Percentiles rank a stretch among this genome's conserved stretches.
phyloP scores from a whole-genome alignment of 2,888 invertebrate genomes.

The Cartodere bifasciata region DNA sequence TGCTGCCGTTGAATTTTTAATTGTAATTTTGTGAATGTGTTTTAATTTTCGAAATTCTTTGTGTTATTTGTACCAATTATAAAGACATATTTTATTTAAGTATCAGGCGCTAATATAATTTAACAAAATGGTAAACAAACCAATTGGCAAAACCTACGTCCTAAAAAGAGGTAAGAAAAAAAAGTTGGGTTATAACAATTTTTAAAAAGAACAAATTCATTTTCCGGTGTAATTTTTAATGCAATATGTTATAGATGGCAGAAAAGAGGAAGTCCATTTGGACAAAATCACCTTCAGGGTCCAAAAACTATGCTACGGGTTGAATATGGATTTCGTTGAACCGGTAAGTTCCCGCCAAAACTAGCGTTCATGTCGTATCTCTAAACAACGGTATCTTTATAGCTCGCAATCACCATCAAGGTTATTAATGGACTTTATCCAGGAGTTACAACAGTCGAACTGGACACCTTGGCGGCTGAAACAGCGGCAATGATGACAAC shows the following conservation, averaged over 20 bases:
- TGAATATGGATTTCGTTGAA: constrained; percentile 93
- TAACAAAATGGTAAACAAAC: too few relatives aligned
- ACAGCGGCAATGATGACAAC: constrained; percentile 98
- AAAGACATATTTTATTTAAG: too few relatives aligned
- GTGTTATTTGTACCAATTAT: too few relatives aligned
- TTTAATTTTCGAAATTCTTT: too few relatives aligned
- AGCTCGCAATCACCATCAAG: constrained; percentile 76
- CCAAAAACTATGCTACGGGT: constrained; percentile 86
- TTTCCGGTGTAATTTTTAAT: constrained; percentile 4
- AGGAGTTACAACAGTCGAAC: constrained; percentile 91
- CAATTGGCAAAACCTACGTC: constrained; percentile 35
- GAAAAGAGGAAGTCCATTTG: constrained; percentile 84
- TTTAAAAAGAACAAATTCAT: constrained; percentile 6
- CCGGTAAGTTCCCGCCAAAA: too few relatives aligned
- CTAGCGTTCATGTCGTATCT: too few relatives aligned
- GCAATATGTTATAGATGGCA: constrained; percentile 55
- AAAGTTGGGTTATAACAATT: not conserved
- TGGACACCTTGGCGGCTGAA: constrained; percentile 97
- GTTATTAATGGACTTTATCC: constrained; percentile 92
- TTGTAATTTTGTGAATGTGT: too few relatives aligned
- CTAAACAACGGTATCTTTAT: constrained; percentile 12
- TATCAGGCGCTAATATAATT: too few relatives aligned
- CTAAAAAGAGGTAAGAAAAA: constrained; percentile 34
- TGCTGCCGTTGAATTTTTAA: too few relatives aligned
- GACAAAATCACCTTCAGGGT: constrained; percentile 98